Evolutionary conservation across 2,113 vertebrate species (phyloP).

Genomic region (Cyrtonyx montezumae): DNA sequence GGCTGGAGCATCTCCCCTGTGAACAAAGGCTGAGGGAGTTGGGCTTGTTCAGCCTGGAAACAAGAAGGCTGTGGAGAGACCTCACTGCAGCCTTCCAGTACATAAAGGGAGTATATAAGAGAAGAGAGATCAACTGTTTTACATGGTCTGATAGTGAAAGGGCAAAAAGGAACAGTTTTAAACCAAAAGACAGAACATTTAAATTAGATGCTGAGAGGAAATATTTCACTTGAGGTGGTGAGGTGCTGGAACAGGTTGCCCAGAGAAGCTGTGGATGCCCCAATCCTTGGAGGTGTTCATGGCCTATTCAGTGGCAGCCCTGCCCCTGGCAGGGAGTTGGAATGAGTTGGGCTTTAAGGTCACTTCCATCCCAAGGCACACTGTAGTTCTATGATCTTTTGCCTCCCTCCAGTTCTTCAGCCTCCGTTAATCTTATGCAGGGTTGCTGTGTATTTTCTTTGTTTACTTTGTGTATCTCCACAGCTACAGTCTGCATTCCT

Average conservation of each 20-base stretch:
- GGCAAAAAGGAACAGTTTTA: not conserved
- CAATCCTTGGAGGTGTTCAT: not conserved
- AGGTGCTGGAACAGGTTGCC: not conserved
- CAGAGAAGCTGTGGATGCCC: not conserved
- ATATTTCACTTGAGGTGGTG: not conserved
- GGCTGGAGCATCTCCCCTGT: too few relatives aligned
- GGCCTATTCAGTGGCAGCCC: too few relatives aligned
- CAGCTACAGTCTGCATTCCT: not conserved
- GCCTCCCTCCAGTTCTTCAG: not conserved
- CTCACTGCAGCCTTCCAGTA: not conserved
- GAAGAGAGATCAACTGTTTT: not conserved
- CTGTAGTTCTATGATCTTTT: not conserved
- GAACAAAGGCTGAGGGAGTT: not conserved
- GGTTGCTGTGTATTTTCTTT: rapidly evolving
- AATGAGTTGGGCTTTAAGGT: not conserved
- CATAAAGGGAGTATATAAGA: not conserved
- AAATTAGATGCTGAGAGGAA: not conserved
- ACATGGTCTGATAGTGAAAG: not conserved
- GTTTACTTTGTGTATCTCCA: not conserved
- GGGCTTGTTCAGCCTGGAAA: not conserved
- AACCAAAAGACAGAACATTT: not conserved
- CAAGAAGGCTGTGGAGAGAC: not conserved
- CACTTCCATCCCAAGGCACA: not conserved
- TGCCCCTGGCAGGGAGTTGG: not conserved
- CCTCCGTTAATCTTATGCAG: not conserved